Conservation (phyloP, 1,140 invertebrate species). For the Myzus persicae region DNA sequence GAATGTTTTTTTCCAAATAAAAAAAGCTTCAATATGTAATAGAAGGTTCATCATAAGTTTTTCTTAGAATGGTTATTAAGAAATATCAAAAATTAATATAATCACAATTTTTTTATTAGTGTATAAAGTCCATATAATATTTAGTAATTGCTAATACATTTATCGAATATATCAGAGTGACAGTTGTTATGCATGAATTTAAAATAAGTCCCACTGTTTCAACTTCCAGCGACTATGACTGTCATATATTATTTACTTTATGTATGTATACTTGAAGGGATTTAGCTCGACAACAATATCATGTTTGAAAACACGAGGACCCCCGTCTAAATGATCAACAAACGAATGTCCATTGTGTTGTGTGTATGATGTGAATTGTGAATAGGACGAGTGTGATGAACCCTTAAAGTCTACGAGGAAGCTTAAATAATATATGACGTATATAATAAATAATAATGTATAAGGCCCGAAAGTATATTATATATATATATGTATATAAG, state of each 20-base stretch:
- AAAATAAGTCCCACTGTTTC: neutral
- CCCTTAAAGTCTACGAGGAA: neutral
- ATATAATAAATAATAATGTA: constrained; percentile 18
- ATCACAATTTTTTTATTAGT: neutral
- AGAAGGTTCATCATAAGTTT: neutral
- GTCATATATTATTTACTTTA: neutral
- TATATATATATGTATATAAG: neutral
- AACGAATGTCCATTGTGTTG: neutral
- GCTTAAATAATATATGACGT: neutral
- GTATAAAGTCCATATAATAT: neutral
- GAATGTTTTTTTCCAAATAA: no score
- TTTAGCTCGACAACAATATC: neutral
- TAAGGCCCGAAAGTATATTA: neutral
- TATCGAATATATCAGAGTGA: neutral
- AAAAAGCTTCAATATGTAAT: no score
- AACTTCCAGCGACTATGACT: neutral
- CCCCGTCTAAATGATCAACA: neutral
- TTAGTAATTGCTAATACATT: no score
- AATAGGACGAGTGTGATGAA: neutral
- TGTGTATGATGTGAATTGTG: neutral
- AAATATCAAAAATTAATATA: no score
- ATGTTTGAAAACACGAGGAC: neutral
- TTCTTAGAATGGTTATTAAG: neutral
- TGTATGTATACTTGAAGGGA: neutral
- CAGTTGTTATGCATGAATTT: neutral